Evolutionary conservation across 2,888 invertebrate genomes (phyloP).

Genomic region (Calliscelio sp.): DNA sequence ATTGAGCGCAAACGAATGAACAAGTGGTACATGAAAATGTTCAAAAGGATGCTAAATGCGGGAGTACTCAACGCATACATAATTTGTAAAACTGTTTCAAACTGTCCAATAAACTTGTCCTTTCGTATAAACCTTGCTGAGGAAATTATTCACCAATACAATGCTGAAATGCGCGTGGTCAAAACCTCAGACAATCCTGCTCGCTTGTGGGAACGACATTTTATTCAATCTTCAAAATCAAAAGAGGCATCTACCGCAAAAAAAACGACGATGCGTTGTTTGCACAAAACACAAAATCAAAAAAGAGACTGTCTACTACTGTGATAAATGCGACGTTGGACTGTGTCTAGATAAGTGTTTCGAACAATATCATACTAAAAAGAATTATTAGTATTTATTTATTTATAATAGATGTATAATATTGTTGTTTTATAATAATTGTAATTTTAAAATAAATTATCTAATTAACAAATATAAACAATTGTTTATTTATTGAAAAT

Average conservation of each 20-base stretch:
- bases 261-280: conserved; percentile 26
- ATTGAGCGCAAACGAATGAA: conserved; percentile 44
- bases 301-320: conserved; percentile 30
- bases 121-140: conserved; percentile 43
- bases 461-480: conserved; percentile 1
- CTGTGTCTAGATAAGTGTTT: conserved; percentile 44
- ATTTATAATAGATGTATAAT: conserved; percentile 13
- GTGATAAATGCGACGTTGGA: conserved; percentile 38
- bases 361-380: conserved; percentile 32
- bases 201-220: conserved; percentile 40
- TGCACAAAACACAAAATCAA: conserved; percentile 42
- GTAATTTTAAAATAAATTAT: conserved; percentile 6
- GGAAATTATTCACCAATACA: conserved; percentile 17
- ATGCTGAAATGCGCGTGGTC: conserved; percentile 5
- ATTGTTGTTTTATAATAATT: conserved; percentile 6
- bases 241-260: conserved; percentile 16
- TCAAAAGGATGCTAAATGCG: conserved; percentile 39
- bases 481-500: conserved; percentile 6
- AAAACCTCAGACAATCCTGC: conserved; percentile 31
- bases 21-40: conserved; percentile 48
- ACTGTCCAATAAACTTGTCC: conserved; percentile 26
- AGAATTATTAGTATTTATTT: conserved; percentile 14
- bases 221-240: conserved; percentile 22
- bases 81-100: conserved; percentile 11
- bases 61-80: conserved; percentile 31